Conservation (phyloP, 2,888 invertebrate genomes). For the Tipula unca region DNA sequence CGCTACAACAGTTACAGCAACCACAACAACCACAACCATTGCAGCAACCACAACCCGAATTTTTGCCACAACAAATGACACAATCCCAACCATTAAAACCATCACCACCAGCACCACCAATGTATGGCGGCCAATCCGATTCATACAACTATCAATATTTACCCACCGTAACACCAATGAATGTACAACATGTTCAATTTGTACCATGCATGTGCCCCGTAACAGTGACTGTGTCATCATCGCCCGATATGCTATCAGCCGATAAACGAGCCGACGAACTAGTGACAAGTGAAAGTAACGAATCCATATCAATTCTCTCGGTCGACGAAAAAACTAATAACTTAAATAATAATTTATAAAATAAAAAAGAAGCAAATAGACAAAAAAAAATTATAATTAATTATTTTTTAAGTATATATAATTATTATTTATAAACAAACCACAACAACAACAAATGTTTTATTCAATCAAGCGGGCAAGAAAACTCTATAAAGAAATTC, state of each 20-base stretch:
- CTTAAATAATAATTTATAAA: not conserved
- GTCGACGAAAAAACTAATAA: not conserved
- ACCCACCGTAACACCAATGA: conserved; percentile 3
- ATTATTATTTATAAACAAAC: not conserved
- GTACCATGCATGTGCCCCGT: conserved; percentile 28
- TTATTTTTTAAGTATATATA: not conserved
- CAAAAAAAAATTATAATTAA: not conserved
- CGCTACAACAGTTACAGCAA: not conserved
- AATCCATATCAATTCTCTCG: not conserved
- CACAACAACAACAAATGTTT: not conserved
- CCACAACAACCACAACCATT: conserved; percentile 16
- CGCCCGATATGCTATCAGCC: conserved; percentile 16
- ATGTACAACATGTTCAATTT: conserved; percentile 25
- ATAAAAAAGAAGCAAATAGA: not conserved
- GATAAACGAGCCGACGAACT: conserved; percentile 8
- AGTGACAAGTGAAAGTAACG: conserved; percentile 1
- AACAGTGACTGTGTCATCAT: conserved; percentile 23
- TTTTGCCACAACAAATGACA: conserved; percentile 9
- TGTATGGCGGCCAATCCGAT: not conserved
- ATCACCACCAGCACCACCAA: conserved; percentile 1
- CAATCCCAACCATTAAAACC: conserved; percentile 10
- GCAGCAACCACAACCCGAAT: conserved; percentile 18
- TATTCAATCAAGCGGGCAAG: not conserved
- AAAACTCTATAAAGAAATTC: not conserved
- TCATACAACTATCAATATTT: conserved; percentile 19